These are phyloP conservation scores for Liodrosophila aerea DNA, from an alignment of 2,888 invertebrate species.

Conservation along the genomic window DNA sequence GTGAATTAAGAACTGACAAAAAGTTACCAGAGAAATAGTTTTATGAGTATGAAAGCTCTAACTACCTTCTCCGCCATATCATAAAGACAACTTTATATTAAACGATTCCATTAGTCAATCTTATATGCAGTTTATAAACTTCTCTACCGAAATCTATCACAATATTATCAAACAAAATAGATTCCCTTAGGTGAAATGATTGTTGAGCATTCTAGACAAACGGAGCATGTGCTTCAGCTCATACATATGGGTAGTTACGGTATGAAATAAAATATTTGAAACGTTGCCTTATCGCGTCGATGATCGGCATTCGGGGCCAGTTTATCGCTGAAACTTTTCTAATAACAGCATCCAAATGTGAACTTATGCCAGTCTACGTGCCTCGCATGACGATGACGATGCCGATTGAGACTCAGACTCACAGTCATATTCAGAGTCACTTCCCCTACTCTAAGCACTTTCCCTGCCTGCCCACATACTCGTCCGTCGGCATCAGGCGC, in stretches of 20 bases:
- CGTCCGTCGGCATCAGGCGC: constrained; percentile 26
- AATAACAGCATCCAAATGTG: constrained; percentile 78
- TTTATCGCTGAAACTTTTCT: constrained; percentile 70
- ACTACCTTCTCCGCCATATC: too few relatives aligned
- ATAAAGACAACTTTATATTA: too few relatives aligned
- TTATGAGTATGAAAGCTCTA: too few relatives aligned
- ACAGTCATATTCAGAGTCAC: neutral
- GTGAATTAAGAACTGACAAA: too few relatives aligned
- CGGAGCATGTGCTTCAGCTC: neutral
- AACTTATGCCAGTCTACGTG: constrained; percentile 72
- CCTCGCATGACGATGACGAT: constrained; percentile 60
- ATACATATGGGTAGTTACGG: neutral
- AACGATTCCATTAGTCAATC: too few relatives aligned
- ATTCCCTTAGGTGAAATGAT: constrained; percentile 1
- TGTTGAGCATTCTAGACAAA: neutral
- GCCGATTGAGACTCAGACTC: neutral
- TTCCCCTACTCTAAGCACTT: neutral
- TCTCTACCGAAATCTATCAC: neutral
- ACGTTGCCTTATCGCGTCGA: constrained; percentile 58
- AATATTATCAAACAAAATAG: constrained; percentile 6
- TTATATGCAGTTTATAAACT: too few relatives aligned
- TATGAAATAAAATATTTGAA: constrained; percentile 53
- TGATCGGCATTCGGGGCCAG: constrained; percentile 71
- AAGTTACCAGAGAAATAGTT: too few relatives aligned
- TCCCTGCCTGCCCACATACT: neutral